Evolutionary conservation across 2,113 vertebrate species (phyloP).

Genomic region (Chloropsis cyanopogon): DNA sequence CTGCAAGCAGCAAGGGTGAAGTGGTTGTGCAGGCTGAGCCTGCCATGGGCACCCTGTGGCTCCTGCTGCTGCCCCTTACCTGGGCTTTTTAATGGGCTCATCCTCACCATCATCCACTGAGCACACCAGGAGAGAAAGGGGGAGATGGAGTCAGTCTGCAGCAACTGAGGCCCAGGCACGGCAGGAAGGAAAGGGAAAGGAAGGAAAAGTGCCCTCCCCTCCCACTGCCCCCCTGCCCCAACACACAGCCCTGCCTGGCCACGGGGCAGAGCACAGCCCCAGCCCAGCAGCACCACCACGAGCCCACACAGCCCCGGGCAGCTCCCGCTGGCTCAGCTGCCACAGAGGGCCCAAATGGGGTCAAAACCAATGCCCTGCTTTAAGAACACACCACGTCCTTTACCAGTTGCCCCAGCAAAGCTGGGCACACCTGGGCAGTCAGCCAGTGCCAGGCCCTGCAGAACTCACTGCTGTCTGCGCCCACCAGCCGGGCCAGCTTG

Average conservation of each 20-base stretch:
- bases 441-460: fast-evolving
- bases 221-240: not conserved
- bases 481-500: constrained; percentile 91
- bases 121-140: constrained; percentile 62
- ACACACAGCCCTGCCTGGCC: not conserved
- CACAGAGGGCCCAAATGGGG: not conserved
- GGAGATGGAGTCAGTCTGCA: not conserved
- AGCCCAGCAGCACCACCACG: fast-evolving
- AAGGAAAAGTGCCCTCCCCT: not conserved
- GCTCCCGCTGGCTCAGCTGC: not conserved
- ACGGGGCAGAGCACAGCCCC: not conserved
- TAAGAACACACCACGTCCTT: fast-evolving
- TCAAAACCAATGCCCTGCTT: not conserved
- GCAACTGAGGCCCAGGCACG: not conserved
- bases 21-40: not conserved
- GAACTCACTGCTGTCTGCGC: constrained; percentile 94
- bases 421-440: not conserved
- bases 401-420: not conserved
- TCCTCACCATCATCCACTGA: constrained; percentile 95
- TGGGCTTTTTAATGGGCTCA: constrained; percentile 86
- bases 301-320: not conserved
- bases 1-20: not conserved
- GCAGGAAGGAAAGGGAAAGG: not conserved
- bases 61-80: constrained; percentile 76
- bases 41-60: fast-evolving